Evolutionary conservation across 1,140 invertebrate species (phyloP), one percentile per base, ranked within the genome.

Genomic region (Drosophila saltans): DNA sequence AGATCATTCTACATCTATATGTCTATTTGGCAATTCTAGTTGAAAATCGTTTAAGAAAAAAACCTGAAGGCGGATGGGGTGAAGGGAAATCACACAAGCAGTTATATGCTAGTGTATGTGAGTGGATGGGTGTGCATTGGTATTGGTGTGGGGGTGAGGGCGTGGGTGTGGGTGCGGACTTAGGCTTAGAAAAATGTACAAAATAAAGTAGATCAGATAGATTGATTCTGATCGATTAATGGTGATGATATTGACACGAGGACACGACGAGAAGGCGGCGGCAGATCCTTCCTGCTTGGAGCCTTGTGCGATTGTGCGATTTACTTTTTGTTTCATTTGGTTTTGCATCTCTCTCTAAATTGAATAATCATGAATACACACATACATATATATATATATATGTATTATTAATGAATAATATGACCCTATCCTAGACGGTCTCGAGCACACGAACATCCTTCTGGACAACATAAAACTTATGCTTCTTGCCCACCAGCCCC

Each of bases 381-480:
- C 40, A 41, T 45, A 24, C 26, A 36, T 7, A 36, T 26, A 55
- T 55, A 16, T 56, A 41, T 45, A 24, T 48, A 36, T 7, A 36
- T 26, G 39, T 65, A 45, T n/a, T 36, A 33, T 36, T 65, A n/a
- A 65, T 65, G 41, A 45, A 45, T 43, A 26, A 57, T 56, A 2
- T 6, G 10, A n/a, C 11, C 16, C 2, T 10, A 21, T 26, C 5
- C 5, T 90, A 90, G 52, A 91, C 90, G 24, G 90, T 91, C 71
- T 92, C 91, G 45, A 92, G 73, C 7, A 78, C 90, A 80, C 95
- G 94, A n/a, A 95, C 92, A 92, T 98, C 97, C 92, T 98, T 99
- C 86, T 98, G 97, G 7, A 99, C 98, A 76, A 99, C 95, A 93
- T 98, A 98, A 93, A 99, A 99, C 93, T 97, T 97, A 92, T 98